Conservation (phyloP, 2,113 vertebrate genomes). For the Mormyrus iriodes region DNA sequence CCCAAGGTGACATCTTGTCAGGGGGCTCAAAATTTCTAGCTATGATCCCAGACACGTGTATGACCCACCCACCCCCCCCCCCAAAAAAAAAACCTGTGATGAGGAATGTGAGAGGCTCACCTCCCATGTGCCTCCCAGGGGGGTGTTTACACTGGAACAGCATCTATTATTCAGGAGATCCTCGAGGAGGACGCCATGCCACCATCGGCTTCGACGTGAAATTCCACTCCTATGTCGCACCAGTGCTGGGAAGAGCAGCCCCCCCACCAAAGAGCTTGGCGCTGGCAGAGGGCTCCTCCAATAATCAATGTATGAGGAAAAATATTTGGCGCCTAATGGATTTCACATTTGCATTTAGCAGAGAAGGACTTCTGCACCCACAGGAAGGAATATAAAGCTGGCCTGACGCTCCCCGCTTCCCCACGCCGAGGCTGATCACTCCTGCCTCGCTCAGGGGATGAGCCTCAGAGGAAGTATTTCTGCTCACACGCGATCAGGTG, state of each 20-base stretch:
- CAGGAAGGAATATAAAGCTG: not conserved
- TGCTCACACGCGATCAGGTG: not conserved
- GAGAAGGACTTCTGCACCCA: not conserved
- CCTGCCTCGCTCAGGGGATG: not conserved
- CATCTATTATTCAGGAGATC: slow-evolving; percentile 7
- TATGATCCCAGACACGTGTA: not conserved
- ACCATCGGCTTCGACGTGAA: not conserved
- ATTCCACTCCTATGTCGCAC: not conserved
- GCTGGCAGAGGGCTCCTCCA: not conserved
- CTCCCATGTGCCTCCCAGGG: not conserved
- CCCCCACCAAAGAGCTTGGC: too few species aligned
- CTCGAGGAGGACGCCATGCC: not conserved
- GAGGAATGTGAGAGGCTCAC: not conserved
- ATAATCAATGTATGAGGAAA: not conserved
- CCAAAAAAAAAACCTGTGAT: not conserved
- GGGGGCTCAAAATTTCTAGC: not conserved
- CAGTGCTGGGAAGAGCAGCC: not conserved
- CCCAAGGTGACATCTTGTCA: not conserved
- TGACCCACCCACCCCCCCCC: not conserved
- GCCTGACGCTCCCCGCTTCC: not conserved
- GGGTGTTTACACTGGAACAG: not conserved
- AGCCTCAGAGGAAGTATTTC: not conserved
- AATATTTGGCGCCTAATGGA: not conserved
- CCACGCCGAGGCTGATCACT: not conserved
- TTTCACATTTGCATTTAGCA: not conserved